Evolutionary conservation across 1,140 invertebrate genomes (phyloP).

Genomic region (Heliconius hewitsoni): DNA sequence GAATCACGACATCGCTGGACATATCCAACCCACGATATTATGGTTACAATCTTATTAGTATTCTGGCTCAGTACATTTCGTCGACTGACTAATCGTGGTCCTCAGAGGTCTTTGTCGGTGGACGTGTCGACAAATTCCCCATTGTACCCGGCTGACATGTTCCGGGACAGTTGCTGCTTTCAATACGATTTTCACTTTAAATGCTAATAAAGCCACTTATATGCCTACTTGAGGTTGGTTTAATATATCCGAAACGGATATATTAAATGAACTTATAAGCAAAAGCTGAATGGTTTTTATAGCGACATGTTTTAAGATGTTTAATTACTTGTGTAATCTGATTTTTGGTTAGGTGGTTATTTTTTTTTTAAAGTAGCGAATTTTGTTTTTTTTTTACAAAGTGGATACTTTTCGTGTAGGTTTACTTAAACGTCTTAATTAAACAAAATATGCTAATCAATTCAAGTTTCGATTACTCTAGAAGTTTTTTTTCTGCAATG

Average conservation of each 20-base stretch:
- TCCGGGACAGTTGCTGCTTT: slow-evolving; percentile 36
- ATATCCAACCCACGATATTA: slow-evolving; percentile 4
- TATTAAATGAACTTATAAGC: neutral
- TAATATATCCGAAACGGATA: slow-evolving; percentile 1
- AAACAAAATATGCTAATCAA: no score
- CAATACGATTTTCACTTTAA: slow-evolving; percentile 37
- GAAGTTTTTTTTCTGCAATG: no score
- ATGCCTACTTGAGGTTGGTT: slow-evolving; percentile 33
- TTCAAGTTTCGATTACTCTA: no score
- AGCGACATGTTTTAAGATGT: neutral
- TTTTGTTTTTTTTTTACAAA: neutral
- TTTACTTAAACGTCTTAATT: no score
- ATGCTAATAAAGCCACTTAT: slow-evolving; percentile 42
- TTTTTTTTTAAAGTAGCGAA: neutral
- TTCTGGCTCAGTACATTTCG: slow-evolving; percentile 35
- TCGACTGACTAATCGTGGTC: slow-evolving; percentile 43
- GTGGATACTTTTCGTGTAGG: neutral
- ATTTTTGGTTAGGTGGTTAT: neutral
- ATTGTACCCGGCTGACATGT: slow-evolving; percentile 38
- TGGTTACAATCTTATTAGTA: slow-evolving; percentile 41
- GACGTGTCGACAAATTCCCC: slow-evolving; percentile 41
- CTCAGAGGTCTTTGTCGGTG: slow-evolving; percentile 38
- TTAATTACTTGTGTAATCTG: neutral
- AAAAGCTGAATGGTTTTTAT: neutral
- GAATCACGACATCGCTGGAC: slow-evolving; percentile 24